Evolutionary conservation across 2,797 vertebrate species (phyloP).

Genomic region (Gastrophryne carolinensis): DNA sequence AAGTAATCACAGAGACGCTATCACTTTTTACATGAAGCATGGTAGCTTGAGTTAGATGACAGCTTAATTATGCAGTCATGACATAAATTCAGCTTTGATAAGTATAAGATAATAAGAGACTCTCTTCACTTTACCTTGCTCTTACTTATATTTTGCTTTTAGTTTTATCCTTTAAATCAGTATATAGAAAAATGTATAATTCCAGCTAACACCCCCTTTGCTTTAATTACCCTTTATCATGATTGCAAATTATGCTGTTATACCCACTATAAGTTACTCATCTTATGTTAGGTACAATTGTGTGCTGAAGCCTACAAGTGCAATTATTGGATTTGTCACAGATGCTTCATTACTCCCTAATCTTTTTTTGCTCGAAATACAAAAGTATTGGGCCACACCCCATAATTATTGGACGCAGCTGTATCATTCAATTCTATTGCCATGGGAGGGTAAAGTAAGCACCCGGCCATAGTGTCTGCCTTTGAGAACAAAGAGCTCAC

Average conservation of each 20-base stretch:
- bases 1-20: neutral
- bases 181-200: neutral
- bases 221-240: conserved; percentile 7
- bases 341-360: neutral
- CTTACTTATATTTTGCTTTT: neutral
- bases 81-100: neutral
- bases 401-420: too few relatives aligned
- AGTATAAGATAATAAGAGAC: neutral
- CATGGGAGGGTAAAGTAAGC: too few relatives aligned
- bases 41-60: neutral
- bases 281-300: conserved; percentile 15
- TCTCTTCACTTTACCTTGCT: neutral
- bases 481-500: too few relatives aligned
- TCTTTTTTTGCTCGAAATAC: neutral
- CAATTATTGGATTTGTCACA: conserved; percentile 23
- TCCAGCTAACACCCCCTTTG: neutral
- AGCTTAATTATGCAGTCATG: neutral
- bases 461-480: too few relatives aligned
- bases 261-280: conserved; percentile 2
- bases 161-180: neutral
- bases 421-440: too few relatives aligned
- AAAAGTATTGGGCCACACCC: too few relatives aligned
- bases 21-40: neutral
- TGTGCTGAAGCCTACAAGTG: neutral
- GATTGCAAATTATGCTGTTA: neutral